These are phyloP conservation scores for Tetramorium simillimum DNA, from an alignment of 1,140 invertebrate genomes.

Conservation along the genomic window DNA sequence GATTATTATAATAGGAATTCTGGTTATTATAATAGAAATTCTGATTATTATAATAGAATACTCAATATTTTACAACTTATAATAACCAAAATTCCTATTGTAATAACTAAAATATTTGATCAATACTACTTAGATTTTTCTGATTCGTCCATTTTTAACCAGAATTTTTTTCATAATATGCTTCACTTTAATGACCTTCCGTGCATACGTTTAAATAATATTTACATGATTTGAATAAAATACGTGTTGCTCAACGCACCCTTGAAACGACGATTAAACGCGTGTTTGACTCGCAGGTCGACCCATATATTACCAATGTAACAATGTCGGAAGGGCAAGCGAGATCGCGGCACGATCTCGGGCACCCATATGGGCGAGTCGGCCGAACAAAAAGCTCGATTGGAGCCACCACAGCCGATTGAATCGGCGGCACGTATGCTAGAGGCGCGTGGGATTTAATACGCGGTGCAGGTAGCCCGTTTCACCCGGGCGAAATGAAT, in stretches of 20 bases:
- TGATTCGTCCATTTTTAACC: no score
- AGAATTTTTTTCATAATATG: no score
- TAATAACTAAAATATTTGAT: no score
- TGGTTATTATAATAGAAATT: no score
- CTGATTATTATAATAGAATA: no score
- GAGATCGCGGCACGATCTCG: constrained; percentile 39
- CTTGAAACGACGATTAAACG: constrained; percentile 11
- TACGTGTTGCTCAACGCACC: constrained; percentile 25
- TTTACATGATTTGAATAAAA: background rate
- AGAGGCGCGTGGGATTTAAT: constrained; percentile 71
- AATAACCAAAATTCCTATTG: no score
- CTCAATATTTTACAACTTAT: no score
- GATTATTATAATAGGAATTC: no score
- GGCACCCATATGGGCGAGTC: constrained; percentile 69
- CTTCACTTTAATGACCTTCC: background rate
- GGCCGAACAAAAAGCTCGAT: constrained; percentile 68
- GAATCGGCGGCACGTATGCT: constrained; percentile 62
- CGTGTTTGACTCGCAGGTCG: constrained; percentile 41
- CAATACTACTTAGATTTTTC: no score
- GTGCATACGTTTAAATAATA: background rate
- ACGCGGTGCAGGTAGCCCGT: constrained; percentile 74
- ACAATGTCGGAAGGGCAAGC: constrained; percentile 44
- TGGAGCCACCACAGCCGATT: constrained; percentile 45
- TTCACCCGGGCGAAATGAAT: constrained; percentile 71
- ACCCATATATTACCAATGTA: constrained; percentile 54